These are phyloP conservation scores for Pempheris klunzingeri DNA, from an alignment of 2,797 vertebrate genomes.

Conservation along the genomic window DNA sequence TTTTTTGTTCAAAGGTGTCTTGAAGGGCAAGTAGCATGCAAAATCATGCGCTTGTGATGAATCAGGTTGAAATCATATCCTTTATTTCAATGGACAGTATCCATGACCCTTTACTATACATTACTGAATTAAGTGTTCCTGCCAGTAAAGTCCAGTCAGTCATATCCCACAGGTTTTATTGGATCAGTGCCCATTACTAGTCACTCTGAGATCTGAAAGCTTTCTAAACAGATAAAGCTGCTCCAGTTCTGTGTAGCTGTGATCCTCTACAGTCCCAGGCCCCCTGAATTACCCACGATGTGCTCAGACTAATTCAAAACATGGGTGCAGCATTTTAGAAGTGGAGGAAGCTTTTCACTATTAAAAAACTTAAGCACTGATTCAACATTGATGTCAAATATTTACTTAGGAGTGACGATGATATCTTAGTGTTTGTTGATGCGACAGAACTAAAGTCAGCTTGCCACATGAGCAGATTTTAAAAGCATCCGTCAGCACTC, in stretches of 20 bases:
- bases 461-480: background rate
- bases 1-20: background rate
- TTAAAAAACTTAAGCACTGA: background rate
- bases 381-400: background rate
- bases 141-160: background rate
- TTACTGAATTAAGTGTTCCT: background rate
- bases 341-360: background rate
- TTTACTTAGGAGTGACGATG: background rate
- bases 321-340: background rate
- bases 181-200: background rate
- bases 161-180: background rate
- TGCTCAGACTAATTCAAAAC: conserved; percentile 11
- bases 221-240: conserved; percentile 2
- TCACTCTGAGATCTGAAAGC: background rate
- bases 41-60: background rate
- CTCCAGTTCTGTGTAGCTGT: background rate
- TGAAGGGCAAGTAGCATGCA: background rate
- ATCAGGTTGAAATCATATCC: background rate
- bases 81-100: conserved; percentile 1
- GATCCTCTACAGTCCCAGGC: background rate
- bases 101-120: background rate
- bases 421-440: background rate
- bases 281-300: background rate
- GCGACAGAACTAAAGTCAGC: background rate
- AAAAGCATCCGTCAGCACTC: background rate